Evolutionary conservation across 2,888 invertebrate species (phyloP).

Genomic region (Arrhopalites spinosus): DNA sequence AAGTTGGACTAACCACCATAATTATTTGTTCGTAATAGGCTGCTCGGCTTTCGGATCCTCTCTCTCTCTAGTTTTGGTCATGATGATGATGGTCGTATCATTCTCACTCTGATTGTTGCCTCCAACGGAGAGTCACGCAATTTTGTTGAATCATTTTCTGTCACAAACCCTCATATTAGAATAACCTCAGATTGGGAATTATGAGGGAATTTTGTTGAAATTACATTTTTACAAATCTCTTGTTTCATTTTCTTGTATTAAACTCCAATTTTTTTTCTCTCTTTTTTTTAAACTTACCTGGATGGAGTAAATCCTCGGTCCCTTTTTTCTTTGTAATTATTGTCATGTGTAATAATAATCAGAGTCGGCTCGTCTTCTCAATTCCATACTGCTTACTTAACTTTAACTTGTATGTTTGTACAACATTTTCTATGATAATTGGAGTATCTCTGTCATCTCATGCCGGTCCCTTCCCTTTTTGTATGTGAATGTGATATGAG

Average conservation of each 20-base stretch:
- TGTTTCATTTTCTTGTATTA: neutral
- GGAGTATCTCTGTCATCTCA: constrained; percentile 8
- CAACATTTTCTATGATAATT: no score
- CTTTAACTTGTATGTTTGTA: no score
- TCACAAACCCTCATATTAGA: constrained; percentile 35
- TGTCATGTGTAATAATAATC: constrained; percentile 14
- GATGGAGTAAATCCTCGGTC: neutral
- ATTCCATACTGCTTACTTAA: no score
- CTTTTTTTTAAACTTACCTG: neutral
- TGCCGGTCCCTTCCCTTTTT: neutral
- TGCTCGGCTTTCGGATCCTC: constrained; percentile 30
- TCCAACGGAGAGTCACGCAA: constrained; percentile 29
- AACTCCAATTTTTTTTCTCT: neutral
- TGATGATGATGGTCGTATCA: neutral
- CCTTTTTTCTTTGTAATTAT: neutral
- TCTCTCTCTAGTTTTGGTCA: neutral
- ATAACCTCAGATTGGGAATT: constrained; percentile 26
- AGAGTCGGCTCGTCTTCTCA: neutral
- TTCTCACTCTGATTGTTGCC: constrained; percentile 1
- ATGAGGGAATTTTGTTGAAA: constrained; percentile 22
- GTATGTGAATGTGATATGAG: neutral
- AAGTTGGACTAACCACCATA: constrained; percentile 1
- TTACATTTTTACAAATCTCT: constrained; percentile 12
- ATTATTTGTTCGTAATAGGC: constrained; percentile 5
- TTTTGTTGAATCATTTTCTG: constrained; percentile 29